Conservation (phyloP, 2,888 invertebrate genomes). For the Rhimphoctona megacephalus region DNA sequence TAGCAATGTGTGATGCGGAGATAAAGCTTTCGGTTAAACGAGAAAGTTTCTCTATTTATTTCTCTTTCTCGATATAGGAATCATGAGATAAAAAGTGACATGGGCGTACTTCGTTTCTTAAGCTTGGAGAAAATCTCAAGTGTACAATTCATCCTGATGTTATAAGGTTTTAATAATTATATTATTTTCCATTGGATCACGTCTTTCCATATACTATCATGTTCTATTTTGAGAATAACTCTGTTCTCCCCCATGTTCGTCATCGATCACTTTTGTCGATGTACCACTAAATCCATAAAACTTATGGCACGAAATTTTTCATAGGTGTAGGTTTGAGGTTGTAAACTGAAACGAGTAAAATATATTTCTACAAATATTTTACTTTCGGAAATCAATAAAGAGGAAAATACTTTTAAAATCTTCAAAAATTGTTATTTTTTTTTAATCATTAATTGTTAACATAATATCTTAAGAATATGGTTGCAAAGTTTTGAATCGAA, state of each 20-base stretch:
- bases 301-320: too few species aligned
- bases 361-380: too few species aligned
- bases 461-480: too few species aligned
- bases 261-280: background rate
- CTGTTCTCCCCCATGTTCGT: background rate
- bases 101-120: background rate
- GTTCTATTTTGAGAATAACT: background rate
- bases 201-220: background rate
- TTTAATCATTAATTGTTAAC: too few species aligned
- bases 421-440: too few species aligned
- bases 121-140: background rate
- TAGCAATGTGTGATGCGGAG: slow-evolving; percentile 27
- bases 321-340: too few species aligned
- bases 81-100: background rate
- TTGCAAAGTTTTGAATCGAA: too few species aligned
- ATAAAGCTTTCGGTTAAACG: slow-evolving; percentile 8
- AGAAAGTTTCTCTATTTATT: background rate
- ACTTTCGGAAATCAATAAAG: too few species aligned
- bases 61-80: background rate
- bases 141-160: background rate
- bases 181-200: background rate
- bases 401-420: too few species aligned
- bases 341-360: background rate
- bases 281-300: background rate
- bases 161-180: background rate